Base-by-base conservation (phyloP, 35 echinoderm and acorn worm genomes). In the Eucidaris tribuloides region DNA sequence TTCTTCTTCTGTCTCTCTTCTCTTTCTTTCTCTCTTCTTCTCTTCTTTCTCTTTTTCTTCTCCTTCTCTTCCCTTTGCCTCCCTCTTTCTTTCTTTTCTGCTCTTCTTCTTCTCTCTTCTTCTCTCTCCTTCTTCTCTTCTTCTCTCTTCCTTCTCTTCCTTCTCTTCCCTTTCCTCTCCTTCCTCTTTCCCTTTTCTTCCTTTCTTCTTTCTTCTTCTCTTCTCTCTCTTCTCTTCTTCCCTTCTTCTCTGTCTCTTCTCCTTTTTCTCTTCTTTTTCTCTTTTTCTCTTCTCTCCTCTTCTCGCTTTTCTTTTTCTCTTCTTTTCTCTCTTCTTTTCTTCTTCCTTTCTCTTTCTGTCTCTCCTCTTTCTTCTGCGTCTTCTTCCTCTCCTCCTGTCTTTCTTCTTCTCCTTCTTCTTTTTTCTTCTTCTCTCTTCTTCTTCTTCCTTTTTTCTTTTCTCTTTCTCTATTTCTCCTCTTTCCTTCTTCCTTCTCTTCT, bases 141-240 rank as follows among this genome's bases (percentile, higher is more conserved):
- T 43, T 27, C 30, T 43, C 43, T 41, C 27, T 41, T 15, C 15
- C 14, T 27, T 27, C 27, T 77, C 30, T 43, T 27, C 27, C 43
- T 41, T 27, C 15, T 15, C 27, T 27, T 31, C 39, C 27, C 27
- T 41, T 27, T 41, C 37, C 27, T 27, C 27, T 41, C 11, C 28
- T 27, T 27, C 43, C 43, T 14, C 7, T 7, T 43, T 77, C 71
- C 30, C 39, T 77, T 77, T 40, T 77, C 39, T 77, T 77, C 29
- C 30, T 27, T 77, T 40, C 71, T 77, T 40, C 14, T 77, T 14
- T 33, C 28, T 43, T 77, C 71, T 77, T 27, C 43, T 77, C 71
- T 41, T 27, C 14, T 77, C 29, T 33, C 28, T 43, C 43, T 40
- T 41, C 39, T 77, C 43, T 40, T 77, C 39, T 77, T 77, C 39